These are phyloP conservation scores for Halcyon chelicuti DNA, from an alignment of 2,797 vertebrate species.

Conservation along the genomic window DNA sequence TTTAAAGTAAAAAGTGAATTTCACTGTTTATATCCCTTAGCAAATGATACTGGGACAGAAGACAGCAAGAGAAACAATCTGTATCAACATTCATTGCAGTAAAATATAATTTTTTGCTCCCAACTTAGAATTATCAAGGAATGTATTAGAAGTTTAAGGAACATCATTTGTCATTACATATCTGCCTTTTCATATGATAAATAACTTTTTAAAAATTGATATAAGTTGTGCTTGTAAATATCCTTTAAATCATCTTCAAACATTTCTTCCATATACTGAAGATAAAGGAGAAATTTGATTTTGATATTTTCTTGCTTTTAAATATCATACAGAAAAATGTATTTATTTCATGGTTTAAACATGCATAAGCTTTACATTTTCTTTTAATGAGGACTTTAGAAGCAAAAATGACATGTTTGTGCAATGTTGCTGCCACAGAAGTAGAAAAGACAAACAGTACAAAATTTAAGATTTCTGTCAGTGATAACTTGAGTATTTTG, in stretches of 20 bases:
- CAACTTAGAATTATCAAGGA: neutral
- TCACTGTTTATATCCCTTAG: neutral
- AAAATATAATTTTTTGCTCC: neutral
- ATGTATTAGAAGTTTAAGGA: neutral
- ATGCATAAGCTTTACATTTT: conserved; percentile 12
- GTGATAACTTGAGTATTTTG: neutral
- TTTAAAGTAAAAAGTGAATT: neutral
- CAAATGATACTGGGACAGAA: neutral
- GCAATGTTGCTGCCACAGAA: neutral
- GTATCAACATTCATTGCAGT: neutral
- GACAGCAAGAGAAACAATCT: neutral
- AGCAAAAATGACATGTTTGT: neutral
- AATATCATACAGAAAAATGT: neutral
- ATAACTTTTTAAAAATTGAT: conserved; percentile 29
- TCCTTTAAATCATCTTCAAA: conserved; percentile 38
- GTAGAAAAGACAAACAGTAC: neutral
- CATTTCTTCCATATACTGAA: neutral
- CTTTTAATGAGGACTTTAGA: conserved; percentile 24
- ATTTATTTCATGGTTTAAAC: conserved; percentile 23
- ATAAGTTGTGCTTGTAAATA: conserved; percentile 23
- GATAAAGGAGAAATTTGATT: conserved; percentile 6
- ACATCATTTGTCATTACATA: neutral
- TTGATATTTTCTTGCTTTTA: conserved; percentile 26
- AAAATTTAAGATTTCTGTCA: neutral
- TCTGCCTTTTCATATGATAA: conserved; percentile 42